phyloP scores from a whole-genome alignment of 2,113 vertebrate genomes.

The Carollia perspicillata region DNA sequence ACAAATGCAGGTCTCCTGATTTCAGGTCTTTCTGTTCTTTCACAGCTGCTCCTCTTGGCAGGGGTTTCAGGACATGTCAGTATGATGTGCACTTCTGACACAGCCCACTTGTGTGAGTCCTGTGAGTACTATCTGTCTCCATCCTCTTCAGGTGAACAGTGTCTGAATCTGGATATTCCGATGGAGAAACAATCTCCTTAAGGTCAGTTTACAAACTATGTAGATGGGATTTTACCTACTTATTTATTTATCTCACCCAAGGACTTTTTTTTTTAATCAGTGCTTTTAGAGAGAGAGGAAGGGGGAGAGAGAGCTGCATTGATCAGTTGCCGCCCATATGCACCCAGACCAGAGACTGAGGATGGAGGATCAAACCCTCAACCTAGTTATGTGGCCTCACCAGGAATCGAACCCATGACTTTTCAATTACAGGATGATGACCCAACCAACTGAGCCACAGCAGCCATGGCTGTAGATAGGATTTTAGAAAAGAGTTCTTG shows the following conservation, averaged over 20 bases:
- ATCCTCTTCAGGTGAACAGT: neutral
- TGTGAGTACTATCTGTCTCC: neutral
- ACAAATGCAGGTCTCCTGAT: neutral
- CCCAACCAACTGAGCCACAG: too few relatives aligned
- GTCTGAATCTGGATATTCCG: neutral
- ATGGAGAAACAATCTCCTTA: neutral
- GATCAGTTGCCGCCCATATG: too few relatives aligned
- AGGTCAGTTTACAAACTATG: neutral
- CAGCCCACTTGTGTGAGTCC: accelerated
- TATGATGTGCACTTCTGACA: neutral
- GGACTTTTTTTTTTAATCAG: too few relatives aligned
- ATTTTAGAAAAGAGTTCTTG: neutral
- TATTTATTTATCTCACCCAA: too few relatives aligned
- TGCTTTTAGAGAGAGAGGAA: too few relatives aligned
- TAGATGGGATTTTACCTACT: neutral
- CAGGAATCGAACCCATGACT: too few relatives aligned
- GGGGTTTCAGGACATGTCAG: neutral
- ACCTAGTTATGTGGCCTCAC: too few relatives aligned
- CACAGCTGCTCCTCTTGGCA: neutral
- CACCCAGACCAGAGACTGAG: too few relatives aligned
- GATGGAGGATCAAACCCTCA: too few relatives aligned
- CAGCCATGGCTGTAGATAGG: neutral
- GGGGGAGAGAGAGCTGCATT: too few relatives aligned
- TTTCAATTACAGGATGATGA: too few relatives aligned
- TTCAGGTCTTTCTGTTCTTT: neutral